Evolutionary conservation across 92 coral and sea anemone genomes (phyloP).

Genomic region (Phenganax marumi): DNA sequence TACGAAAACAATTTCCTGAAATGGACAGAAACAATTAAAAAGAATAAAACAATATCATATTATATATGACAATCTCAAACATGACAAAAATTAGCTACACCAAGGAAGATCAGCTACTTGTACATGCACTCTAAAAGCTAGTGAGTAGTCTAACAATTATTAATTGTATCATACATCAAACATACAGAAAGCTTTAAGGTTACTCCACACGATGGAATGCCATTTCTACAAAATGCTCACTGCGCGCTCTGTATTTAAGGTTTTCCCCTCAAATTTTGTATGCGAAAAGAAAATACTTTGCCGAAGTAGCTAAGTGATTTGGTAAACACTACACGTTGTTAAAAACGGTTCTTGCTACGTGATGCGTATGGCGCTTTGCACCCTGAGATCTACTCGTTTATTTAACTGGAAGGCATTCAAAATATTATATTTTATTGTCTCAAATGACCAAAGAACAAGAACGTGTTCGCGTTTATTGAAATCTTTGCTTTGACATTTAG

Average conservation of each 20-base stretch:
- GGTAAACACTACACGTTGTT: background rate
- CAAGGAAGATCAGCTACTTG: no score
- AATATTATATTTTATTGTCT: background rate
- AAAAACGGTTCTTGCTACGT: background rate
- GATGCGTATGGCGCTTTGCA: background rate
- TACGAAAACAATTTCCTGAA: background rate
- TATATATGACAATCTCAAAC: no score
- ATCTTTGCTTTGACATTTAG: background rate
- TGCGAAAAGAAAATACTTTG: background rate
- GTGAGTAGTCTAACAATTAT: no score
- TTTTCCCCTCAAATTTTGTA: background rate
- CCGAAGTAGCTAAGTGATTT: background rate
- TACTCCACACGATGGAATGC: background rate
- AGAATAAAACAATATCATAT: no score
- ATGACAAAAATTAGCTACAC: no score
- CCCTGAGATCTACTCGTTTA: background rate
- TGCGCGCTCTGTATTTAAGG: background rate
- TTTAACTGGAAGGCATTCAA: background rate
- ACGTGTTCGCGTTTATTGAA: no score
- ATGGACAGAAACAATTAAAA: no score
- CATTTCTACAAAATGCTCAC: background rate
- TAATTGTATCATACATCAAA: no score
- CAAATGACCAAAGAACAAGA: no score
- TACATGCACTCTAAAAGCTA: no score
- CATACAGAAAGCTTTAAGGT: background rate